Percentiles rank a stretch among this genome's conserved stretches.
These are phyloP conservation scores for Brachionus calyciflorus DNA, from an alignment of 1,140 invertebrate species.

Conservation along the genomic window DNA sequence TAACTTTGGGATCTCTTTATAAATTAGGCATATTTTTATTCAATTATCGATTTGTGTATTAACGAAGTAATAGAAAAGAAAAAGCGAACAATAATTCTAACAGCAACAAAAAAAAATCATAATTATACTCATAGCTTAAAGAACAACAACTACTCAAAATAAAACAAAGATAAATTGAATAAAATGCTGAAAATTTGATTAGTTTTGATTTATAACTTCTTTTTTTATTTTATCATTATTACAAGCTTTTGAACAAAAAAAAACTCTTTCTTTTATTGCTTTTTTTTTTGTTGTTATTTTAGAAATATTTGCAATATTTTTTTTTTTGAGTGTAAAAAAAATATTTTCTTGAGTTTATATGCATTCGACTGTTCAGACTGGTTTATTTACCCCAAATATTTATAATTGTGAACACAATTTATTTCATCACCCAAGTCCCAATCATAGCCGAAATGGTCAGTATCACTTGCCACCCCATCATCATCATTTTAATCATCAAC, in stretches of 20 bases:
- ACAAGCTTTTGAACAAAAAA: not conserved
- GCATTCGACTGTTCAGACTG: conserved; percentile 44
- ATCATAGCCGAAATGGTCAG: not conserved
- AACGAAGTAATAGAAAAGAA: not conserved
- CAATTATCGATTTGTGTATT: not conserved
- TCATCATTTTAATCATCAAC: conserved; percentile 26
- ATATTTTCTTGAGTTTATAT: not conserved
- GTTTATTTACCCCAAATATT: conserved; percentile 34
- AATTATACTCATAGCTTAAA: no score
- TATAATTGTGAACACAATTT: conserved; percentile 41
- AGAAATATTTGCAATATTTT: not conserved
- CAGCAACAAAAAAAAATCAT: no score
- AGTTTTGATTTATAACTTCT: conserved; percentile 41
- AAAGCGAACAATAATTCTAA: not conserved
- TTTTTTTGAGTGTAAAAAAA: no score
- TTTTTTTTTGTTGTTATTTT: not conserved
- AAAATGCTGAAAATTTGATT: conserved; percentile 34
- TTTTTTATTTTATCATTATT: conserved; percentile 30
- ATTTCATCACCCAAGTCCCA: not conserved
- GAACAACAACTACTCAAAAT: not conserved
- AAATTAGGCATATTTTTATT: conserved; percentile 24
- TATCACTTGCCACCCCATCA: conserved; percentile 21
- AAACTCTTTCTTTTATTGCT: not conserved
- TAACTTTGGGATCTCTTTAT: no score
- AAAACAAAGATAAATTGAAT: conserved; percentile 18